A percentile compares a stretch with the other conserved stretches of the same genome.
phyloP scores from a whole-genome alignment of 2,888 invertebrate genomes.

The Aradus depressus region DNA sequence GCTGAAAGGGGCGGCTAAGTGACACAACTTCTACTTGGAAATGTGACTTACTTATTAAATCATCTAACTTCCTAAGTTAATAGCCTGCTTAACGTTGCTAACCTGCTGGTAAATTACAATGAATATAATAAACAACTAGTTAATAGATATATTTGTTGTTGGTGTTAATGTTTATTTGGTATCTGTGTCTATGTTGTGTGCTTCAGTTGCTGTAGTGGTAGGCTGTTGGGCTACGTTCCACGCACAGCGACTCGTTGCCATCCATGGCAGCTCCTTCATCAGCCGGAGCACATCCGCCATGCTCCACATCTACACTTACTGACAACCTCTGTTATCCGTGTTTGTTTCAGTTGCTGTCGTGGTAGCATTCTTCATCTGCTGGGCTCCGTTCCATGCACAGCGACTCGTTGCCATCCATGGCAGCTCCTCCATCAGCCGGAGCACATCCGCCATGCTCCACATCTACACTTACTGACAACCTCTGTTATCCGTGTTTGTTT shows the following conservation, averaged over 20 bases:
- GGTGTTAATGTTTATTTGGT: no score
- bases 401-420: constrained; percentile 69
- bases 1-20: no score
- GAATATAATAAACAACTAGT: no score
- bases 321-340: neutral
- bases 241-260: constrained; percentile 73
- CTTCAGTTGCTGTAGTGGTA: constrained; percentile 73
- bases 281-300: constrained; percentile 39
- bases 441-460: constrained; percentile 40
- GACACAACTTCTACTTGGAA: no score
- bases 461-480: constrained; percentile 42
- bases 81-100: no score
- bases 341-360: constrained; percentile 65
- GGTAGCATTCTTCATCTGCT: constrained; percentile 79
- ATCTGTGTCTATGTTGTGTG: no score
- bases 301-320: constrained; percentile 46
- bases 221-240: constrained; percentile 93
- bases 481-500: constrained; percentile 31
- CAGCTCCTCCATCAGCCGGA: constrained; percentile 38
- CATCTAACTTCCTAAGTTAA: no score
- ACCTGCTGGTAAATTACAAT: no score
- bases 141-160: no score
- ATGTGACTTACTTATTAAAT: no score
- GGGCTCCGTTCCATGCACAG: constrained; percentile 91
- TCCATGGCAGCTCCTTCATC: constrained; percentile 48